These are phyloP conservation scores for Probosciger aterrimus DNA, from an alignment of 2,113 vertebrate species.

Conservation along the genomic window DNA sequence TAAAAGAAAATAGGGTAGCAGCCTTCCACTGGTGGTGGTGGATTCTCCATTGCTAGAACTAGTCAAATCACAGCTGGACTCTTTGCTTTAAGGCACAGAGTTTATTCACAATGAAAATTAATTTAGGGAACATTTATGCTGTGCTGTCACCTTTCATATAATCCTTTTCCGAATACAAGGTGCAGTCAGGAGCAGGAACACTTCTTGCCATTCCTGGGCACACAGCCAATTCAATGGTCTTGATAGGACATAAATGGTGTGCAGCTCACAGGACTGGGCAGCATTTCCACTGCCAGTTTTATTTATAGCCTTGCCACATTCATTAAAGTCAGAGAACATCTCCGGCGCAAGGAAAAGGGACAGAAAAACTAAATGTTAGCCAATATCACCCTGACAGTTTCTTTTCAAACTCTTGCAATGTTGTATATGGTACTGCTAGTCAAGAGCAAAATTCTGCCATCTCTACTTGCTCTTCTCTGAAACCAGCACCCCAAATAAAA, in stretches of 20 bases:
- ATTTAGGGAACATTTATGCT: background rate
- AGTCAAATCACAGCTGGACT: background rate
- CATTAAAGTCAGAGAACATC: background rate
- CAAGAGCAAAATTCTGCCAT: background rate
- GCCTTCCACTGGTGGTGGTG: background rate
- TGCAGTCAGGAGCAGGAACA: background rate
- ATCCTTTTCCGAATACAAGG: background rate
- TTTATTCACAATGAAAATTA: background rate
- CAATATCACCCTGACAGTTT: background rate
- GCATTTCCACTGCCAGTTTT: background rate
- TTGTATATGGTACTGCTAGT: background rate
- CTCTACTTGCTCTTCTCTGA: background rate
- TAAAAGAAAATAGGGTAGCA: background rate
- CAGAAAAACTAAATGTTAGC: background rate
- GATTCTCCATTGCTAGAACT: background rate
- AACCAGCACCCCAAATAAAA: background rate
- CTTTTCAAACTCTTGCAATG: background rate
- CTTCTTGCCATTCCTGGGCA: conserved; percentile 21
- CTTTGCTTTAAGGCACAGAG: background rate
- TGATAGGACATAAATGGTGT: conserved; percentile 13
- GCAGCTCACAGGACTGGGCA: background rate
- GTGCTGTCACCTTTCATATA: conserved; percentile 4
- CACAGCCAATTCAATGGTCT: background rate
- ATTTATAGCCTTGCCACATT: conserved; percentile 17
- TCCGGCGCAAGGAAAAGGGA: background rate